These are phyloP conservation scores for Sicus ferrugineus DNA, from an alignment of 2,888 invertebrate genomes.

Conservation along the genomic window DNA sequence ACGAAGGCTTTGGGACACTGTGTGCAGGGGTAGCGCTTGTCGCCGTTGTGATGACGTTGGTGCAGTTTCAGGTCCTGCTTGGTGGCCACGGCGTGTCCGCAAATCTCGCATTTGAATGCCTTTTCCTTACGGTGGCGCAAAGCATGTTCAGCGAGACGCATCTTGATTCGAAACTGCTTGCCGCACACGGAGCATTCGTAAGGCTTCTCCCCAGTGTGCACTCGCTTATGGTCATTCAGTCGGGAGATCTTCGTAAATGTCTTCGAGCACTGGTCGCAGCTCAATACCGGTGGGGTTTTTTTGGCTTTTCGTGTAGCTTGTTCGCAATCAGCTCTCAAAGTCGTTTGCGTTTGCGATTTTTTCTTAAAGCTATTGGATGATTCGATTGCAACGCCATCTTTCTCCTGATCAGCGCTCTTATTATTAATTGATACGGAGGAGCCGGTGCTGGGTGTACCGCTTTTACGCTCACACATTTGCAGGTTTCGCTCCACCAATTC, in stretches of 20 bases:
- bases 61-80: conserved; percentile 57
- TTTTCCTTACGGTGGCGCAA: conserved; percentile 58
- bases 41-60: conserved; percentile 58
- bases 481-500: conserved; percentile 40
- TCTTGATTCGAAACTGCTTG: conserved; percentile 56
- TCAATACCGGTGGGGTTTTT: conserved; percentile 38
- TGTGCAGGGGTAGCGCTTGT: conserved; percentile 56
- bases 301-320: conserved; percentile 1
- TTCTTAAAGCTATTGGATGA: too few species aligned
- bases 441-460: conserved; percentile 39
- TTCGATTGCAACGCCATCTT: background rate
- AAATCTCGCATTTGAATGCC: conserved; percentile 57
- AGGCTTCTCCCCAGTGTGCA: conserved; percentile 62
- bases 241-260: conserved; percentile 54
- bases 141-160: conserved; percentile 57
- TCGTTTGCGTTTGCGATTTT: background rate
- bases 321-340: background rate
- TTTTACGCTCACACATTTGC: conserved; percentile 36
- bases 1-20: conserved; percentile 59
- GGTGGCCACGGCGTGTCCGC: conserved; percentile 54
- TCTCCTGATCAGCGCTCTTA: background rate
- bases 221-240: conserved; percentile 55
- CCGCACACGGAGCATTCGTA: conserved; percentile 54
- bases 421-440: conserved; percentile 23
- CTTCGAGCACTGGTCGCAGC: conserved; percentile 53